Conservation (phyloP, 2,888 invertebrate genomes). For the Latheticus oryzae region DNA sequence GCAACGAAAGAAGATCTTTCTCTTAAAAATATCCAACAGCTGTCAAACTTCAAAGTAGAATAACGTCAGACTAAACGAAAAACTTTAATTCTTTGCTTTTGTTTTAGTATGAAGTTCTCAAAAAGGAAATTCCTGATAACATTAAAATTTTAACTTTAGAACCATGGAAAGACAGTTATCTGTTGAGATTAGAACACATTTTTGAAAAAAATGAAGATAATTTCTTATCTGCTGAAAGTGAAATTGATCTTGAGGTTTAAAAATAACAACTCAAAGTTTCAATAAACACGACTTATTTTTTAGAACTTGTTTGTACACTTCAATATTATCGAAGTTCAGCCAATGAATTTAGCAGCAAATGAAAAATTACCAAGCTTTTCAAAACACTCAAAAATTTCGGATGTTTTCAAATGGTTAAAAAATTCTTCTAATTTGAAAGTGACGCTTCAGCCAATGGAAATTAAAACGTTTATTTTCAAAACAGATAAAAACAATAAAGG, state of each 20-base stretch:
- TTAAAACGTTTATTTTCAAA: constrained; percentile 73
- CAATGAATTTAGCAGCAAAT: constrained; percentile 65
- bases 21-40: constrained; percentile 3
- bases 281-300: constrained; percentile 37
- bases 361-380: no score
- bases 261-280: constrained; percentile 10
- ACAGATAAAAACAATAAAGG: constrained; percentile 11
- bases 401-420: no score
- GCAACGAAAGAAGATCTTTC: constrained; percentile 9
- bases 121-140: constrained; percentile 72
- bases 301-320: constrained; percentile 64
- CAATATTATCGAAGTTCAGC: constrained; percentile 59
- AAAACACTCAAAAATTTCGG: no score
- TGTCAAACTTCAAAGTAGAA: constrained; percentile 15
- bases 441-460: constrained; percentile 77
- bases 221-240: constrained; percentile 67
- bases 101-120: constrained; percentile 69
- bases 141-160: constrained; percentile 84
- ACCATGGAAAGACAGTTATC: constrained; percentile 74
- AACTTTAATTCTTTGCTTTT: no score
- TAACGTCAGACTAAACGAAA: no score
- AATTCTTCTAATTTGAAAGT: constrained; percentile 62
- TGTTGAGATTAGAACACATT: constrained; percentile 85
- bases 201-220: constrained; percentile 74
- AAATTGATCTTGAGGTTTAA: constrained; percentile 69